Conservation (phyloP, 2,113 vertebrate species). For the Thalassarche chlororhynchos region DNA sequence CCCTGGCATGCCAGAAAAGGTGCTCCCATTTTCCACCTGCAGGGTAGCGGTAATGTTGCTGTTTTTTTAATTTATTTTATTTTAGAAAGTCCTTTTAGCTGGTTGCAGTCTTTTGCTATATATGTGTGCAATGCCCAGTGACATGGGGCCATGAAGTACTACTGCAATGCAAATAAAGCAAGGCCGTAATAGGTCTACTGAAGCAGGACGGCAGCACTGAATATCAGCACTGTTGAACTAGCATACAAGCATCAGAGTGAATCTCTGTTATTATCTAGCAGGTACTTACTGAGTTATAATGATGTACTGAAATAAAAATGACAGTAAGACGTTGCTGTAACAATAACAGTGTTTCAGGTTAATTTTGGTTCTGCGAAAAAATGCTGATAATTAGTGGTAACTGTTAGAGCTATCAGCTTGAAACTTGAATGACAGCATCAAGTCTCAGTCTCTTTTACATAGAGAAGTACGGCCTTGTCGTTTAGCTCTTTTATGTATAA, state of each 20-base stretch:
- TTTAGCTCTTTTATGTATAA: background rate
- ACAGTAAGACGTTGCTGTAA: background rate
- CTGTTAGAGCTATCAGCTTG: background rate
- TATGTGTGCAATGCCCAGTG: background rate
- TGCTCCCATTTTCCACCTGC: background rate
- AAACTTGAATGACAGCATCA: background rate
- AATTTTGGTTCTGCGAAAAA: background rate
- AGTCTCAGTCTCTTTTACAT: background rate
- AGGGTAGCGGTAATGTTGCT: fast-evolving
- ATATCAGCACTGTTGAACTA: background rate
- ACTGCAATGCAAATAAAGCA: background rate
- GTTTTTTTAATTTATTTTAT: background rate
- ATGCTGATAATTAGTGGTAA: background rate
- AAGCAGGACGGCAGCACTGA: background rate
- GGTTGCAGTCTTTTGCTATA: background rate
- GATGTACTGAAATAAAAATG: background rate
- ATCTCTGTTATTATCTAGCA: background rate
- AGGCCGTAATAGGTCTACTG: background rate
- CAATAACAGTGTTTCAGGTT: background rate
- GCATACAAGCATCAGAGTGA: background rate
- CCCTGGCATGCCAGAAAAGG: background rate
- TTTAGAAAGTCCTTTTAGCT: background rate
- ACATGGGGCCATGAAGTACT: background rate
- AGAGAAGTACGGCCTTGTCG: background rate
- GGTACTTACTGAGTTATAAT: background rate